Conservation (phyloP, 2,888 invertebrate species). For the Coenonympha arcania region DNA sequence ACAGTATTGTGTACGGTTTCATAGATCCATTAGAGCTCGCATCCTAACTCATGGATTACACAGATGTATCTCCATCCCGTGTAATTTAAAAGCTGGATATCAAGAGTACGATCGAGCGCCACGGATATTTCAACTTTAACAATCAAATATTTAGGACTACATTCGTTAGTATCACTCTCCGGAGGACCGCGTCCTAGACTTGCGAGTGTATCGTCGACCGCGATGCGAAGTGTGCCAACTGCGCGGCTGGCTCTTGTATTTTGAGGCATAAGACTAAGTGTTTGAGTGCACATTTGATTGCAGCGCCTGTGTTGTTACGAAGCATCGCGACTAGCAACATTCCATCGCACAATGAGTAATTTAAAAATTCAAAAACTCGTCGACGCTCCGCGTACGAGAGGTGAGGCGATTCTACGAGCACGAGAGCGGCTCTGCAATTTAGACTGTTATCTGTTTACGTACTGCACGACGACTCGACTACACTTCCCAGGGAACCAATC, state of each 20-base stretch:
- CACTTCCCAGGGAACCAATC: conserved; percentile 25
- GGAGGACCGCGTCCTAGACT: conserved; percentile 63
- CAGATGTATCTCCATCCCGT: conserved; percentile 51
- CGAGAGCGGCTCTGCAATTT: conserved; percentile 66
- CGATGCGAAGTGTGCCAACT: conserved; percentile 41
- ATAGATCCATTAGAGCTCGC: conserved; percentile 36
- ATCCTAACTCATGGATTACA: conserved; percentile 59
- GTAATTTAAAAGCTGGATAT: conserved; percentile 46
- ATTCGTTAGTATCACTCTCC: conserved; percentile 65
- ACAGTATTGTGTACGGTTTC: conserved; percentile 33
- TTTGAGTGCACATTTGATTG: conserved; percentile 60
- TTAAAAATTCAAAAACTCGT: conserved; percentile 76
- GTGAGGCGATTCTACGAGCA: conserved; percentile 63
- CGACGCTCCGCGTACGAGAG: conserved; percentile 60
- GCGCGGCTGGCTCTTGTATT: conserved; percentile 39
- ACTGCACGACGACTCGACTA: conserved; percentile 39
- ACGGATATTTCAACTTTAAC: conserved; percentile 62
- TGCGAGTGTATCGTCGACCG: conserved; percentile 44
- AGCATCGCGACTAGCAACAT: conserved; percentile 56
- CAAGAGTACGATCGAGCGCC: conserved; percentile 46
- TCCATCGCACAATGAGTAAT: conserved; percentile 75
- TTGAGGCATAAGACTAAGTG: conserved; percentile 48
- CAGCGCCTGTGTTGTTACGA: conserved; percentile 37
- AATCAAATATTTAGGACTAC: conserved; percentile 68
- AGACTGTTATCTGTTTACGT: conserved; percentile 63